Percentiles rank a stretch among this genome's conserved stretches.
Conservation (phyloP, 2,888 invertebrate species). For the Glaucopsyche alexis region DNA sequence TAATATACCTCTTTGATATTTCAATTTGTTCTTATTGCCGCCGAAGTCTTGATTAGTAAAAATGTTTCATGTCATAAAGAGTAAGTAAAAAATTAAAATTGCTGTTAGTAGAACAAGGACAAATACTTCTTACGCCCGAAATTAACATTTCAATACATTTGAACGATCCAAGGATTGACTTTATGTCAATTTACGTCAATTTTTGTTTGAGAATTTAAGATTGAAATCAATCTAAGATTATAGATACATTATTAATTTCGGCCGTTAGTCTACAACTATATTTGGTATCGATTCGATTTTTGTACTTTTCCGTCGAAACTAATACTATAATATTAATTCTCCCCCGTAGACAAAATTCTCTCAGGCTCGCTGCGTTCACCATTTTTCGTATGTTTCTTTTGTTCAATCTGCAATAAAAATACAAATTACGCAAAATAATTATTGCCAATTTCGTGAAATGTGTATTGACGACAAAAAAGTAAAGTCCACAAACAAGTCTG, state of each 20-base stretch:
- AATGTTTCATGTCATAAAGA: not conserved
- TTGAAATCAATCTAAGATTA: too few species aligned
- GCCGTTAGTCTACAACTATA: not conserved
- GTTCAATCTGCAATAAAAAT: not conserved
- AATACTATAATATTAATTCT: not conserved
- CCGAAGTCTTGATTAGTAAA: not conserved
- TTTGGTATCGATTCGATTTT: slow-evolving; percentile 6
- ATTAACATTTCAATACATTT: too few species aligned
- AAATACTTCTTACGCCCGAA: too few species aligned
- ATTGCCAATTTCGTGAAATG: too few species aligned
- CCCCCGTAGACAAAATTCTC: slow-evolving; percentile 15
- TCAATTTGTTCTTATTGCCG: not conserved
- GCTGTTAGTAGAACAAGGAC: too few species aligned
- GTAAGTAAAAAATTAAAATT: not conserved
- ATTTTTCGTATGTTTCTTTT: not conserved
- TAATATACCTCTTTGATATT: not conserved
- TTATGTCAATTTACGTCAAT: too few species aligned
- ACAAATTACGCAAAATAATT: not conserved
- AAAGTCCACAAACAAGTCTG: too few species aligned
- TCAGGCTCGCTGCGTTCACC: not conserved
- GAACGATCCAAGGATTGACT: too few species aligned
- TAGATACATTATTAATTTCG: too few species aligned
- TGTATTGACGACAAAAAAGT: too few species aligned
- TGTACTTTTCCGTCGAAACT: not conserved
- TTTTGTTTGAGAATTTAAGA: too few species aligned